Conservation (phyloP, 2,113 vertebrate species). For the Colius striatus region DNA sequence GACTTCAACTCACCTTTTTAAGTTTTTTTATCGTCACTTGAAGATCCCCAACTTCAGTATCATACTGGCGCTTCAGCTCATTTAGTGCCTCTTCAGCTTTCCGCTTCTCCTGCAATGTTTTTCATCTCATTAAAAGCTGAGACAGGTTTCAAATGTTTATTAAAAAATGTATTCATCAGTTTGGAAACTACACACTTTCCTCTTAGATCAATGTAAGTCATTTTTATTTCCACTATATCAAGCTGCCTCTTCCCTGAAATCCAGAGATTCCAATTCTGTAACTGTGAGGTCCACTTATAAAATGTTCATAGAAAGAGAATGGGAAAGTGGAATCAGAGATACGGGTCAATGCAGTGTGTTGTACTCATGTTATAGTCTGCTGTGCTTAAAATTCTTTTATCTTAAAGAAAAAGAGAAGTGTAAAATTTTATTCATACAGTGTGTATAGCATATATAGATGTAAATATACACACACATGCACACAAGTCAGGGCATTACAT, state of each 20-base stretch:
- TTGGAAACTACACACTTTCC: not conserved
- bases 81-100: conserved; percentile 83
- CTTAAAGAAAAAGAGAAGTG: not conserved
- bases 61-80: conserved; percentile 85
- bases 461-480: not conserved
- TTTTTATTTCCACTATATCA: not conserved
- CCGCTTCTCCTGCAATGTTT: conserved; percentile 81
- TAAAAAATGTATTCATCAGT: not conserved
- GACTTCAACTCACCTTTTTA: conserved; percentile 76
- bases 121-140: not conserved
- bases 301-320: not conserved
- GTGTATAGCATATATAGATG: not conserved
- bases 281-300: not conserved
- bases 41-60: conserved; percentile 91
- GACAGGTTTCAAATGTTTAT: not conserved
- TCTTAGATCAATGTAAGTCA: not conserved
- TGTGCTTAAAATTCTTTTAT: not conserved
- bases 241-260: not conserved
- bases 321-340: not conserved
- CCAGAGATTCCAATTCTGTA: not conserved
- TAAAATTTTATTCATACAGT: not conserved
- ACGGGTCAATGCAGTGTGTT: not conserved
- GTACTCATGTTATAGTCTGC: not conserved
- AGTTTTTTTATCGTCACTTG: conserved; percentile 92
- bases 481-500: not conserved